Conservation (phyloP, 2,797 vertebrate species). For the Paedocypris micromegethes region DNA sequence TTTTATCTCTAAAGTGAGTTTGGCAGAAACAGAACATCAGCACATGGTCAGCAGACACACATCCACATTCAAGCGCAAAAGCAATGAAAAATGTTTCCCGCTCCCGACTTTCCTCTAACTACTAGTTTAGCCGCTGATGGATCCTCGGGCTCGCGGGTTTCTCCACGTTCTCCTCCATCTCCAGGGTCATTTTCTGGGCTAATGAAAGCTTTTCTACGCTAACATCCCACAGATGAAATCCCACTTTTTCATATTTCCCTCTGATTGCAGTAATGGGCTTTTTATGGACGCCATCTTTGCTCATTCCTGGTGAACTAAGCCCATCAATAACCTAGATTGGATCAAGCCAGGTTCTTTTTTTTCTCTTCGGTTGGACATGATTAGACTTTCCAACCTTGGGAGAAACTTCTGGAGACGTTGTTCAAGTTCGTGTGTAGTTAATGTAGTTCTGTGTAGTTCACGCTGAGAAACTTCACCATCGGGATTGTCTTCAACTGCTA, state of each 20-base stretch:
- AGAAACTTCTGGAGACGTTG: slow-evolving; percentile 27
- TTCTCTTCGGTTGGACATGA: slow-evolving; percentile 49
- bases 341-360: slow-evolving; percentile 34
- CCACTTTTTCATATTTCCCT: slow-evolving; percentile 61
- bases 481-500: too few species aligned
- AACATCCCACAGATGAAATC: slow-evolving; percentile 58
- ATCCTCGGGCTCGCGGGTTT: slow-evolving; percentile 62
- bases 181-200: slow-evolving; percentile 62
- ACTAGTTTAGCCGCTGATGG: slow-evolving; percentile 69
- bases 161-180: slow-evolving; percentile 52
- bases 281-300: slow-evolving; percentile 56
- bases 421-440: too few species aligned
- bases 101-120: slow-evolving; percentile 61
- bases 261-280: slow-evolving; percentile 65
- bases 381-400: slow-evolving; percentile 28
- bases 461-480: too few species aligned
- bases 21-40: background rate
- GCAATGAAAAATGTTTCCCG: slow-evolving; percentile 38
- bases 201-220: slow-evolving; percentile 65
- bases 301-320: slow-evolving; percentile 28
- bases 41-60: background rate
- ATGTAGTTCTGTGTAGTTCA: too few species aligned
- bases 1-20: too few species aligned
- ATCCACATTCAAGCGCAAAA: background rate
- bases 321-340: slow-evolving; percentile 60